These are phyloP conservation scores for Spisula subtruncata DNA, from an alignment of 2,888 invertebrate genomes.

Conservation along the genomic window DNA sequence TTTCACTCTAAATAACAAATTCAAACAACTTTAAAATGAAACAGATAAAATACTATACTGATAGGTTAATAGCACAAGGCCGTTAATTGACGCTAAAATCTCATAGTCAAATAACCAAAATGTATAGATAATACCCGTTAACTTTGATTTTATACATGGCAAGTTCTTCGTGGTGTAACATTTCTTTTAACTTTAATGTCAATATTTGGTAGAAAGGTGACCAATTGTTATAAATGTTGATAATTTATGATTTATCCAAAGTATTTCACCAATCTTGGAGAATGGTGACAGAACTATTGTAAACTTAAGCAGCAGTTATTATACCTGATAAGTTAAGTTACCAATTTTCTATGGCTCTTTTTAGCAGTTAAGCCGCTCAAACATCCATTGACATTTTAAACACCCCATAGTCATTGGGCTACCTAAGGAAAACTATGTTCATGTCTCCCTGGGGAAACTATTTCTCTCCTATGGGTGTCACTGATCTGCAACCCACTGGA, in stretches of 20 bases:
- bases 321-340: too few relatives aligned
- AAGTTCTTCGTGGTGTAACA: not conserved
- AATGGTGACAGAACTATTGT: too few relatives aligned
- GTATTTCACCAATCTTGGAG: too few relatives aligned
- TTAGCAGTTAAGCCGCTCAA: too few relatives aligned
- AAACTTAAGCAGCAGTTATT: not conserved
- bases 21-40: not conserved
- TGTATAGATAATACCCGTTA: not conserved
- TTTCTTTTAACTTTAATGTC: constrained; percentile 3
- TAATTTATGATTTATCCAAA: not conserved
- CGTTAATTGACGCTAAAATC: not conserved
- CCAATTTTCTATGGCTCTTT: too few relatives aligned
- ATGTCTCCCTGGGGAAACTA: too few relatives aligned
- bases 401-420: too few relatives aligned
- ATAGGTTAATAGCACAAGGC: not conserved
- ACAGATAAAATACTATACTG: not conserved
- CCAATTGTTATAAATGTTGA: constrained; percentile 1
- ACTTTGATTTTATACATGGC: not conserved
- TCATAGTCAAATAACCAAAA: not conserved
- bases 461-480: too few relatives aligned
- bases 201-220: not conserved
- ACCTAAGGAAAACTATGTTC: too few relatives aligned
- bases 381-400: too few relatives aligned
- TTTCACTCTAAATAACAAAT: not conserved
- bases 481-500: too few relatives aligned